A percentile compares a stretch with the other conserved stretches of the same genome.
Evolutionary conservation across 2,888 invertebrate genomes (phyloP).

Genomic region (Callyntrura sp.): DNA sequence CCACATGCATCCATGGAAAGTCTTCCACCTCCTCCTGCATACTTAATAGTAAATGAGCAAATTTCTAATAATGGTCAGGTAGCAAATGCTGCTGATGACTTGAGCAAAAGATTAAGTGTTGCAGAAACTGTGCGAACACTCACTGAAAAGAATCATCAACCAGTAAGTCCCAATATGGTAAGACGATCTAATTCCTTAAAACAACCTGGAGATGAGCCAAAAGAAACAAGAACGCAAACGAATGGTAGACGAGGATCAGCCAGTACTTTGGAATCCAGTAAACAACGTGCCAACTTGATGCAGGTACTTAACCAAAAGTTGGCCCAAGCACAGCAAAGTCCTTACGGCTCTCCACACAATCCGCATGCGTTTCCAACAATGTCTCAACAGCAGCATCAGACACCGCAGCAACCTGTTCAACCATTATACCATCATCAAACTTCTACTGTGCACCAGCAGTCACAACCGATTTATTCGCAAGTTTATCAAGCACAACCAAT

Average conservation of each 20-base stretch:
- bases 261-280: constrained; percentile 74
- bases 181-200: constrained; percentile 83
- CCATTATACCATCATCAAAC: constrained; percentile 81
- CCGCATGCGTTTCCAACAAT: constrained; percentile 73
- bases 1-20: constrained; percentile 87
- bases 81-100: constrained; percentile 73
- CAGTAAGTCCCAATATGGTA: constrained; percentile 91
- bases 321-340: constrained; percentile 75
- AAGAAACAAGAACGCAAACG: constrained; percentile 53
- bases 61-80: background rate
- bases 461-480: constrained; percentile 82
- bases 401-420: constrained; percentile 54
- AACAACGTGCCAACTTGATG: constrained; percentile 88
- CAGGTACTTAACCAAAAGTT: constrained; percentile 91
- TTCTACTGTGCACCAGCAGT: constrained; percentile 52
- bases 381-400: constrained; percentile 38
- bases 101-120: constrained; percentile 88
- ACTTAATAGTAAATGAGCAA: constrained; percentile 88
- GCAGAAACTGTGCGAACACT: constrained; percentile 95
- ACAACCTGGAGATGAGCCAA: constrained; percentile 76
- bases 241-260: constrained; percentile 72
- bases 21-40: constrained; percentile 91
- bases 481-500: constrained; percentile 85
- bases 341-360: constrained; percentile 67
- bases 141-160: constrained; percentile 94